phyloP scores from a whole-genome alignment of 2,888 invertebrate genomes.

The Leptinotarsa haldemani region DNA sequence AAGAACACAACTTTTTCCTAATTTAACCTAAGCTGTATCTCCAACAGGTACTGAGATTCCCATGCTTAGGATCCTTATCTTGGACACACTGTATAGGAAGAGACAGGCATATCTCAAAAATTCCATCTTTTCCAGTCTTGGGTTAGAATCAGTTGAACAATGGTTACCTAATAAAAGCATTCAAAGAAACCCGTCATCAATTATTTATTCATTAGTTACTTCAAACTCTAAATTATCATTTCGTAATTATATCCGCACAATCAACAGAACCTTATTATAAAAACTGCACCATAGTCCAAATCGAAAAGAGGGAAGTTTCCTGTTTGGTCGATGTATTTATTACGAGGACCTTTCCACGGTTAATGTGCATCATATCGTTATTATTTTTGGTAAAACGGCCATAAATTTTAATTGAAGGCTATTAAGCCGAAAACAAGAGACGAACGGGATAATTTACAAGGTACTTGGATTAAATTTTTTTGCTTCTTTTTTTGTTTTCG shows the following conservation, averaged over 20 bases:
- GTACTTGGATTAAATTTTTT: conserved; percentile 24
- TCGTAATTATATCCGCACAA: not conserved
- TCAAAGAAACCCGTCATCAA: no score
- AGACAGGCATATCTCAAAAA: no score
- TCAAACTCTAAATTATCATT: no score
- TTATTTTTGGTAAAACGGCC: conserved; percentile 36
- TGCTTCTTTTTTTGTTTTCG: conserved; percentile 13
- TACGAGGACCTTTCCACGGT: conserved; percentile 11
- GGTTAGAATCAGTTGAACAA: no score
- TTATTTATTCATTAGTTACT: no score
- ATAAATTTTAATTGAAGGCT: conserved; percentile 41
- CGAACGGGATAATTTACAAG: conserved; percentile 31
- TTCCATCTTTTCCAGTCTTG: no score
- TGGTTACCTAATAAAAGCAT: no score
- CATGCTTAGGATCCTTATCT: no score
- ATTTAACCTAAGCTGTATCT: no score
- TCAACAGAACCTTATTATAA: not conserved
- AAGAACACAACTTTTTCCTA: no score
- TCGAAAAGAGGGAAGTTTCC: conserved; percentile 14
- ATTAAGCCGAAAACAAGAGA: conserved; percentile 36
- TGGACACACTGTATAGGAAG: no score
- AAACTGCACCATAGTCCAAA: not conserved
- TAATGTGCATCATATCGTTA: conserved; percentile 35
- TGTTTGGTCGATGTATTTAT: conserved; percentile 6
- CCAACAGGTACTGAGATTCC: no score